Evolutionary conservation across 2,888 invertebrate species (phyloP), one percentile per base, ranked within the genome.

Genomic region (Odontocerum albicorne): DNA sequence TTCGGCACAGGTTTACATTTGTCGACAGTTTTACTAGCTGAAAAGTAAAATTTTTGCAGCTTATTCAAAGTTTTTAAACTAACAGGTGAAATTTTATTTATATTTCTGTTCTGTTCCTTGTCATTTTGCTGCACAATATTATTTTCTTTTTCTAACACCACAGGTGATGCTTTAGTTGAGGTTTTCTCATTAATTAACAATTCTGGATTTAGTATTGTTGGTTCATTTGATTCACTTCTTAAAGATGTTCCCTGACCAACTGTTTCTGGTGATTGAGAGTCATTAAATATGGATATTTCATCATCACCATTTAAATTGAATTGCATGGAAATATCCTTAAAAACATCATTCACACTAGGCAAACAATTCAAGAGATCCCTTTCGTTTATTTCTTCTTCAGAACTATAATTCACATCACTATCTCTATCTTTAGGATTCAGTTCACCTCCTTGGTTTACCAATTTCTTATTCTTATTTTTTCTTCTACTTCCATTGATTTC

Each of bases 301-400:
- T 49, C 56, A 35, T 59, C 52, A 46, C 44, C 39, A 42, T 55
- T 35, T 17, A 38, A 3, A 39, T 50, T 22, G 12, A 76, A 70
- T 64, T 74, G 67, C 27, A 75, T 70, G 36, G 68, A 70, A 56
- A 75, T 66, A 58, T 72, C 69, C 31, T 67, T 65, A 56, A 72
- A 75, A 16, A 68, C 67, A 64, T 77, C 75, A 66, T 78, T 74
- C 0, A 77, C 77, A 68, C 77, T 77, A 0, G 77, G 77, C 3
- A 77, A 68, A 59, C 67, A 72, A 60, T 77, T 71, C 31, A 77
- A 64, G 19, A 70, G 57, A 36, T 60, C 63, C 13, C 42, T 62
- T 27, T 61, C 56, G 45, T 62, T 55, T 45, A 63, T 54, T 35
- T 59, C 56, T 46, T 64, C 62, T 44, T 65, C 65, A 56, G 66